A percentile compares a stretch with the other conserved stretches of the same genome.
Conservation (phyloP, 2,888 invertebrate genomes). For the Dermolepida albohirtum region DNA sequence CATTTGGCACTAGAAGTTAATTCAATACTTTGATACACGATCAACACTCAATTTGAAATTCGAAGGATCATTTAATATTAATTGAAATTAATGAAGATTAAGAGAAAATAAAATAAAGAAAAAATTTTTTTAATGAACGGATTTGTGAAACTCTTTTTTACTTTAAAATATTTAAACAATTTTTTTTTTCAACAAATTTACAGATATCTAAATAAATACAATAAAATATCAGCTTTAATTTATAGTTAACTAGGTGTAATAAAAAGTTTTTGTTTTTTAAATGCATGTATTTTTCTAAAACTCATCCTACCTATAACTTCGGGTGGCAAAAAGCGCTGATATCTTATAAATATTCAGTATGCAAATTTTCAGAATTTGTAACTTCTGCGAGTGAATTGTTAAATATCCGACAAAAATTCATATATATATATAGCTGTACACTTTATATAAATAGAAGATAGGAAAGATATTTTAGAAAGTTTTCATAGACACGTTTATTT, state of each 20-base stretch:
- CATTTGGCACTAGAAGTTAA: too few species aligned
- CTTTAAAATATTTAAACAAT: too few species aligned
- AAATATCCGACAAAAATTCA: slow-evolving; percentile 28
- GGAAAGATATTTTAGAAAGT: slow-evolving; percentile 29
- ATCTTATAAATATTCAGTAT: slow-evolving; percentile 60
- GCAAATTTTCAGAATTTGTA: slow-evolving; percentile 56
- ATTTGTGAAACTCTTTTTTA: too few species aligned
- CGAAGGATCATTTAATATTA: too few species aligned
- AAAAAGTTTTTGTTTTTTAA: slow-evolving; percentile 10
- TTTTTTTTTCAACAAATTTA: too few species aligned
- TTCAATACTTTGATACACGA: too few species aligned
- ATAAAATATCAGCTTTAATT: background rate
- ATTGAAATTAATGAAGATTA: too few species aligned
- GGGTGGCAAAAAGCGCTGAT: slow-evolving; percentile 46
- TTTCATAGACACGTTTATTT: background rate
- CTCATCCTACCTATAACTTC: slow-evolving; percentile 37
- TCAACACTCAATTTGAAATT: too few species aligned
- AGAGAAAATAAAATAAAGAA: too few species aligned
- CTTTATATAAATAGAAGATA: too few species aligned
- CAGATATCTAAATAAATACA: background rate
- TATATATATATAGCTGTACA: too few species aligned
- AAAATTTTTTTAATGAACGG: too few species aligned
- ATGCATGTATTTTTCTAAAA: slow-evolving; percentile 38
- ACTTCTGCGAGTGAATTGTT: slow-evolving; percentile 48
- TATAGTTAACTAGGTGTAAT: slow-evolving; percentile 1